These are phyloP conservation scores for Syngnathus scovelli DNA, from an alignment of 2,113 vertebrate genomes.

Conservation along the genomic window DNA sequence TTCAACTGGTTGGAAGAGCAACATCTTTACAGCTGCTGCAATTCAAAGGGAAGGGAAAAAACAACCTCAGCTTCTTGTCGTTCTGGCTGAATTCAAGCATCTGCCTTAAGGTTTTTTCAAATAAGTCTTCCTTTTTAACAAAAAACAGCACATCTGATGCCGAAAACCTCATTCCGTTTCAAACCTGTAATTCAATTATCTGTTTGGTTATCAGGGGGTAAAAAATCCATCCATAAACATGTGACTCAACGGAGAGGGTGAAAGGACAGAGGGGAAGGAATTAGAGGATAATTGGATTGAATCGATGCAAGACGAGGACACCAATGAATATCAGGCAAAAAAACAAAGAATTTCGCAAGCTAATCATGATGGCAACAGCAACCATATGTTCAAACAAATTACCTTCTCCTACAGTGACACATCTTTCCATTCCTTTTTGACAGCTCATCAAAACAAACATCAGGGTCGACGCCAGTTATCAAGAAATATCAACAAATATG, in stretches of 20 bases:
- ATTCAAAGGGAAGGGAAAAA: conserved; percentile 37
- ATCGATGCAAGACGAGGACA: conserved; percentile 48
- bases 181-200: conserved; percentile 26
- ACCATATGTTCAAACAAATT: conserved; percentile 54
- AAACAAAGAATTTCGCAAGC: conserved; percentile 5
- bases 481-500: conserved; percentile 16
- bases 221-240: conserved; percentile 37
- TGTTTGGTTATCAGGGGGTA: conserved; percentile 30
- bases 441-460: conserved; percentile 47
- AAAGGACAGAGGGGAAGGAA: conserved; percentile 36
- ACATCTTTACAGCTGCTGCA: conserved; percentile 42
- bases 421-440: conserved; percentile 14
- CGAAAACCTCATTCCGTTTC: conserved; percentile 14
- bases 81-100: conserved; percentile 32
- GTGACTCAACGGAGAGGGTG: conserved; percentile 32
- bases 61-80: conserved; percentile 15
- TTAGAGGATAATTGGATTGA: conserved; percentile 44
- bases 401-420: conserved; percentile 23
- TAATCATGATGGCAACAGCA: conserved; percentile 44
- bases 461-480: conserved; percentile 1
- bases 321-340: conserved; percentile 21
- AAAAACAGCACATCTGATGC: conserved; percentile 27
- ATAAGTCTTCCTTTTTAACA: conserved; percentile 34
- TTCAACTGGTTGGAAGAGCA: conserved; percentile 23
- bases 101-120: conserved; percentile 20